phyloP scores from a whole-genome alignment of 2,797 vertebrate genomes.

The Bovichtus diacanthus region DNA sequence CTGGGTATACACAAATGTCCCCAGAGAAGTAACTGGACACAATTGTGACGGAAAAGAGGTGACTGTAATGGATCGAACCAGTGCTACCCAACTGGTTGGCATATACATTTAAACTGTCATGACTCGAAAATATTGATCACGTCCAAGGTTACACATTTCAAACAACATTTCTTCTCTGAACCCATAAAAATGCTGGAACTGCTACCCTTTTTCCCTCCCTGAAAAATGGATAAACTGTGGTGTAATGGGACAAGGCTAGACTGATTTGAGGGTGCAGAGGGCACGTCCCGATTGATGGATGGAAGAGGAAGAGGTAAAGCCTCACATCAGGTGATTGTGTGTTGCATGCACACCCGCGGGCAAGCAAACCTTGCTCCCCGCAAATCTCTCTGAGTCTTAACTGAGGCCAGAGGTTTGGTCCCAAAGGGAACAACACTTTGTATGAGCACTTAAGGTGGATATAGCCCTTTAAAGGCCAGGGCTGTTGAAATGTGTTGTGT shows the following conservation, averaged over 20 bases:
- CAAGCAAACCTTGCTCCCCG: constrained; percentile 60
- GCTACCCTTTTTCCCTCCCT: constrained; percentile 17
- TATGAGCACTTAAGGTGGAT: constrained; percentile 68
- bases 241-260: constrained; percentile 69
- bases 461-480: constrained; percentile 60
- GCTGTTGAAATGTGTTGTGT: constrained; percentile 38
- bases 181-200: constrained; percentile 22
- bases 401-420: constrained; percentile 71
- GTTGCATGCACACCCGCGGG: constrained; percentile 57
- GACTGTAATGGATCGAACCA: not conserved
- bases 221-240: constrained; percentile 61
- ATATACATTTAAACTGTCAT: constrained; percentile 1
- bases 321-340: constrained; percentile 66
- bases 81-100: not conserved
- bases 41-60: not conserved
- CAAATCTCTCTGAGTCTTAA: constrained; percentile 73
- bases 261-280: constrained; percentile 71
- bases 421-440: constrained; percentile 61
- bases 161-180: constrained; percentile 27
- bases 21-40: not conserved
- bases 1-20: not conserved
- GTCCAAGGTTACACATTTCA: not conserved
- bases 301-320: constrained; percentile 68
- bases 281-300: constrained; percentile 74
- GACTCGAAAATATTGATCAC: not conserved